These are phyloP conservation scores for Platycheirus rosarum DNA, from an alignment of 2,888 invertebrate genomes.

Conservation along the genomic window DNA sequence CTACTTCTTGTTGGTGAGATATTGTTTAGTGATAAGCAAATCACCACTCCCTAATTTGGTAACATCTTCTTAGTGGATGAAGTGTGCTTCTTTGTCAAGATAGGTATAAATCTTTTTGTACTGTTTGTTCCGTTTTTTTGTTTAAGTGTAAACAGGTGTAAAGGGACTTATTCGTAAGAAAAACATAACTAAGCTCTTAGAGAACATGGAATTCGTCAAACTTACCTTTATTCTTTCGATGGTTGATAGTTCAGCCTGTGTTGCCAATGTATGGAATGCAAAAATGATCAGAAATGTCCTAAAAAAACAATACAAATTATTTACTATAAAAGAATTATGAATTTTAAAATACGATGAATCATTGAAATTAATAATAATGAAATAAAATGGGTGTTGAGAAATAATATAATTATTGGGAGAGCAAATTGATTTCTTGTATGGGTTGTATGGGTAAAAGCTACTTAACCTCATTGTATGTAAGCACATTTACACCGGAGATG, in stretches of 20 bases:
- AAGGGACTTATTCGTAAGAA: background rate
- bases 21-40: slow-evolving; percentile 31
- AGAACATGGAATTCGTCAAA: slow-evolving; percentile 1
- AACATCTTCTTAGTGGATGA: background rate
- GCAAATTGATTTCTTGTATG: too few species aligned
- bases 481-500: too few species aligned
- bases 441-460: too few species aligned
- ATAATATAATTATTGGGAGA: too few species aligned
- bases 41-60: slow-evolving; percentile 6
- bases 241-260: slow-evolving; percentile 78
- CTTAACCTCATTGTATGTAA: too few species aligned
- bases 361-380: too few species aligned
- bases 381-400: too few species aligned
- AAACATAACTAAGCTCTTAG: background rate
- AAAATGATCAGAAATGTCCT: slow-evolving; percentile 77
- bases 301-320: slow-evolving; percentile 22
- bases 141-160: background rate
- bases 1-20: slow-evolving; percentile 11
- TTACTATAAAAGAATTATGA: too few species aligned
- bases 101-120: background rate
- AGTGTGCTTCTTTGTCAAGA: slow-evolving; percentile 5
- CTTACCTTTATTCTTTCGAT: slow-evolving; percentile 79
- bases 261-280: slow-evolving; percentile 72
- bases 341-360: too few species aligned
- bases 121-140: slow-evolving; percentile 10